Evolutionary conservation across 2,888 invertebrate species (phyloP).

Genomic region (Globia sparganii): DNA sequence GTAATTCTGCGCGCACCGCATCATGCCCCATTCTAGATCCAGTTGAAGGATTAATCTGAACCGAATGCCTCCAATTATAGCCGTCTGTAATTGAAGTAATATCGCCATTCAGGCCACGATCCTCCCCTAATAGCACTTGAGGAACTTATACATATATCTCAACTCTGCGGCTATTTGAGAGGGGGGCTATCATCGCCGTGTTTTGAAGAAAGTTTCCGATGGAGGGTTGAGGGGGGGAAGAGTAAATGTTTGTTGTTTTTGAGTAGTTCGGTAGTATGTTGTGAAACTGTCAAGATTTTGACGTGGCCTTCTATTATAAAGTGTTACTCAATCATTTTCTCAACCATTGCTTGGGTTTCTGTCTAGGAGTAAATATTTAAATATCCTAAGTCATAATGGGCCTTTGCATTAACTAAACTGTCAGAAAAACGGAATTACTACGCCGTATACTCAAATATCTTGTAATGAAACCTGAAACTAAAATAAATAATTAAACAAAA

Average conservation of each 20-base stretch:
- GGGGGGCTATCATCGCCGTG: background rate
- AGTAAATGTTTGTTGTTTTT: conserved; percentile 25
- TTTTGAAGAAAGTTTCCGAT: conserved; percentile 51
- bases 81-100: conserved; percentile 58
- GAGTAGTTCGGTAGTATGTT: conserved; percentile 10
- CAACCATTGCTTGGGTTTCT: too few species aligned
- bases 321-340: too few species aligned
- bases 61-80: conserved; percentile 57
- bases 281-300: conserved; percentile 1
- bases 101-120: conserved; percentile 60
- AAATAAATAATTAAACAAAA: background rate
- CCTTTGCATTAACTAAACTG: background rate
- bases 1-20: conserved; percentile 8
- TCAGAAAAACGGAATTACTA: background rate
- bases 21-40: conserved; percentile 14
- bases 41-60: conserved; percentile 55
- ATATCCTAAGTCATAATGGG: background rate
- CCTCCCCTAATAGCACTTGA: conserved; percentile 60
- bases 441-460: background rate
- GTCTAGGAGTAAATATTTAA: background rate
- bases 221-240: background rate
- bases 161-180: conserved; percentile 46
- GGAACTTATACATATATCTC: conserved; percentile 59
- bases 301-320: background rate
- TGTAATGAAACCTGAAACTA: background rate